Conservation (phyloP, 1,140 invertebrate species). For the Drosophila kepulauana region DNA sequence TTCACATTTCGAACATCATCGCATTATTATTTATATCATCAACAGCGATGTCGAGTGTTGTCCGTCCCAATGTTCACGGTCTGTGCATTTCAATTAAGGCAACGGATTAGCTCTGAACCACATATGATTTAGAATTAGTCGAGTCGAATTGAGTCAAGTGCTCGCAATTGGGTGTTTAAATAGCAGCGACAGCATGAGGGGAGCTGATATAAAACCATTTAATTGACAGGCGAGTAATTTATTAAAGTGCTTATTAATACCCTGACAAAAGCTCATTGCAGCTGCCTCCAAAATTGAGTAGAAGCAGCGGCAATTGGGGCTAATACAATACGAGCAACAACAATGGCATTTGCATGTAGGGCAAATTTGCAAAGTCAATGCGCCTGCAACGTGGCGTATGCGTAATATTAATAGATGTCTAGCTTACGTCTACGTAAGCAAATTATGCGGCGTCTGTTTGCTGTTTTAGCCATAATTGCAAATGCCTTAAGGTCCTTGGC, state of each 20-base stretch:
- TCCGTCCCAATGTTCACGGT: slow-evolving; percentile 17
- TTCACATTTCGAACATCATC: slow-evolving; percentile 27
- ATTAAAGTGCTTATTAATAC: slow-evolving; percentile 75
- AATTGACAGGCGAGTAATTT: slow-evolving; percentile 70
- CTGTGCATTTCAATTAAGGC: slow-evolving; percentile 50
- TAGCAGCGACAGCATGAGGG: not conserved
- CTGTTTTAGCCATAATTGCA: slow-evolving; percentile 61
- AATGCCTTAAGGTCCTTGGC: slow-evolving; percentile 53
- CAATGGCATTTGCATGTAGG: slow-evolving; percentile 32
- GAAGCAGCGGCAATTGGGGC: slow-evolving; percentile 17
- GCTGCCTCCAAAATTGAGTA: slow-evolving; percentile 44
- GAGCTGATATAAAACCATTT: slow-evolving; percentile 54
- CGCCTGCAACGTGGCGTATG: slow-evolving; percentile 60
- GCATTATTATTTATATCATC: slow-evolving; percentile 47
- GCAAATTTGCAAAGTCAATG: slow-evolving; percentile 64
- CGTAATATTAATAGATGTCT: slow-evolving; percentile 74
- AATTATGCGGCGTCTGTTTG: slow-evolving; percentile 47
- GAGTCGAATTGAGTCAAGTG: not conserved
- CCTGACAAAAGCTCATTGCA: slow-evolving; percentile 51
- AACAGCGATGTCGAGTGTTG: slow-evolving; percentile 10
- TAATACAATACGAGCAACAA: slow-evolving; percentile 28
- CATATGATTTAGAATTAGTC: slow-evolving; percentile 24
- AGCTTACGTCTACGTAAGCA: slow-evolving; percentile 54
- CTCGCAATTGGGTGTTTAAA: slow-evolving; percentile 7
- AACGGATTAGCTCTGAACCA: slow-evolving; percentile 32